Percentiles rank a stretch among this genome's conserved stretches.
Evolutionary conservation across 2,888 invertebrate genomes (phyloP).

Genomic region (Xylophagus ater): DNA sequence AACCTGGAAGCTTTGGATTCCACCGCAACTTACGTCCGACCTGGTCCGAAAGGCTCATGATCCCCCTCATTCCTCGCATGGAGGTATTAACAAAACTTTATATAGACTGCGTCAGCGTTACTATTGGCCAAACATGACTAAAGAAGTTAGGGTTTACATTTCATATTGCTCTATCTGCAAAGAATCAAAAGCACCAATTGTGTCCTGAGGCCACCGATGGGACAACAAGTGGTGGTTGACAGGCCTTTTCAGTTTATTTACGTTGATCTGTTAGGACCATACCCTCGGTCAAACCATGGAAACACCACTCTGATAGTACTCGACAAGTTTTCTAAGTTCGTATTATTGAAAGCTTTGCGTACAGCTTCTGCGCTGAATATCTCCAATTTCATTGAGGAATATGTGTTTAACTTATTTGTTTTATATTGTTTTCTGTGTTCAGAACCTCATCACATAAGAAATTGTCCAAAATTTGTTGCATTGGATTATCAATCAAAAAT

Average conservation of each 20-base stretch:
- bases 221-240: constrained; percentile 4
- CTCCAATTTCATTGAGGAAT: constrained; percentile 10
- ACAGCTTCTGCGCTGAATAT: constrained; percentile 9
- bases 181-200: constrained; percentile 5
- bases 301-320: constrained; percentile 8
- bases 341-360: constrained; percentile 7
- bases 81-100: constrained; percentile 7
- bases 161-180: constrained; percentile 13
- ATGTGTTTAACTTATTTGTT: constrained; percentile 22
- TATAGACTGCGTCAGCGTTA: constrained; percentile 9
- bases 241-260: constrained; percentile 14
- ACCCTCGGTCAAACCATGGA: constrained; percentile 7
- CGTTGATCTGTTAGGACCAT: constrained; percentile 15
- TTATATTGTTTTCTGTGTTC: too few species aligned
- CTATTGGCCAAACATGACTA: constrained; percentile 13
- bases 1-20: constrained; percentile 19
- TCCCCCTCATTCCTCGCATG: constrained; percentile 3
- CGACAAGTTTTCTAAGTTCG: constrained; percentile 14
- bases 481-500: too few species aligned
- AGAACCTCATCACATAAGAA: too few species aligned
- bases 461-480: too few species aligned
- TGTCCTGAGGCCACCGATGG: constrained; percentile 12
- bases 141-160: constrained; percentile 12
- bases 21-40: constrained; percentile 5
- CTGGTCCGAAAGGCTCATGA: constrained; percentile 8